Evolutionary conservation across 1,140 invertebrate genomes (phyloP), one percentile per base, ranked within the genome.

Genomic region (Drosophila suzukii): DNA sequence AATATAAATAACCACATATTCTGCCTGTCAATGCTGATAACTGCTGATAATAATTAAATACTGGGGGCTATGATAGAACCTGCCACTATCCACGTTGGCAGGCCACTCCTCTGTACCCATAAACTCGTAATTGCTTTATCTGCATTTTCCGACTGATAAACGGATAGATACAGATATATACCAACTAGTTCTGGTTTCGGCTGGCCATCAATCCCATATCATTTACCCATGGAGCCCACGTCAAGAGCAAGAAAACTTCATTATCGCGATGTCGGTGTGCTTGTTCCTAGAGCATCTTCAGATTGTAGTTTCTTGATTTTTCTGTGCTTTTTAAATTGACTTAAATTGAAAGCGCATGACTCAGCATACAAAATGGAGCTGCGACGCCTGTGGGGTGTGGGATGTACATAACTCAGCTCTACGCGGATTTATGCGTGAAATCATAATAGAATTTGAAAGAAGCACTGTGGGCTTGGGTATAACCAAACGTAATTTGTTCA

Each of bases 341-440:
- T 88, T 82, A 73, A 86, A 86, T 86, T 86, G 83, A 79, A 88
- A 55, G 83, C 83, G 80, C 83, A 88, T 86, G 83, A 86, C 79
- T 86, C 83, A 86, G 83, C 83, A 74, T 66, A 72, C 58, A 30
- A 70, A 79, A 76, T 46, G 66, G 76, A 68, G 55, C 20, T 49
- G 56, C 30, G 43, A 34, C 17, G 47, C 27, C n/a, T 12, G 53
- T 20, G 38, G 47, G 39, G 30, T 15, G 15, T 6, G 66, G 38
- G 15, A 47, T 65, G 44, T 27, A 6, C 51, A 68, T 50, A 79
- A 56, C 65, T 68, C 62, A 63, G 27, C 46, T 61, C 46, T 39
- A 63, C 44, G 65, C 57, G 57, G 49, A 67, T 79, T 63, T 79
- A 53, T 83, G 72, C 76, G 72, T 84, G 66, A 73, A 80, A 67